A percentile compares a stretch with the other conserved stretches of the same genome.
phyloP scores from a whole-genome alignment of 2,797 vertebrate genomes.

The Anas acuta region DNA sequence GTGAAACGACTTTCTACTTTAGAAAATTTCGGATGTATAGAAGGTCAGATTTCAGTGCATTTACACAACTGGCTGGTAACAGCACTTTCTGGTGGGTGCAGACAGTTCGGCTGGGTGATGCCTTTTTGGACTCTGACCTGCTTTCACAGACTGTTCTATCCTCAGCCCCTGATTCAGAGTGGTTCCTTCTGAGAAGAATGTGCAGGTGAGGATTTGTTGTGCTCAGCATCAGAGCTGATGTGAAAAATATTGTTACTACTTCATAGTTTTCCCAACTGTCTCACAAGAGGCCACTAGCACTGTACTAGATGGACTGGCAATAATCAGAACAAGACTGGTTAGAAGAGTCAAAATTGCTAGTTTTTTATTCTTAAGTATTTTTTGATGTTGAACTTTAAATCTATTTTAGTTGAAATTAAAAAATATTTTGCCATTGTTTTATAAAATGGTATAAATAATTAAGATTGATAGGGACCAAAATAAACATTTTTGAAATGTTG shows the following conservation, averaged over 20 bases:
- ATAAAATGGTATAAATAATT: not conserved
- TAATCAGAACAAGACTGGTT: not conserved
- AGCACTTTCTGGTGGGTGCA: not conserved
- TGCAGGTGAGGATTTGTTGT: not conserved
- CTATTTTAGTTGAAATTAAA: not conserved
- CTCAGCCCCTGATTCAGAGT: not conserved
- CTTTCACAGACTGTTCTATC: not conserved
- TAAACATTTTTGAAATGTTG: accelerated
- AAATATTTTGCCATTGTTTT: not conserved
- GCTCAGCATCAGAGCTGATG: not conserved
- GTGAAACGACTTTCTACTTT: not conserved
- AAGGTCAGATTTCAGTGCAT: not conserved
- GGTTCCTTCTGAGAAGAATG: not conserved
- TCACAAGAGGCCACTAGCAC: accelerated
- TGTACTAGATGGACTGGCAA: not conserved
- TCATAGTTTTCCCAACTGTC: not conserved
- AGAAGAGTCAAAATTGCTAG: not conserved
- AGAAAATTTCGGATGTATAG: not conserved
- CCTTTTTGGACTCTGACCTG: not conserved
- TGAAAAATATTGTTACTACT: not conserved
- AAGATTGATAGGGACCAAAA: not conserved
- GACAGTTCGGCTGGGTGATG: too few species aligned
- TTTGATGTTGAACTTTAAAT: not conserved
- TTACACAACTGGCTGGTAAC: not conserved
- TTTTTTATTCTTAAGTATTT: not conserved